Conservation (phyloP, 2,113 vertebrate species). For the Noctilio leporinus region DNA sequence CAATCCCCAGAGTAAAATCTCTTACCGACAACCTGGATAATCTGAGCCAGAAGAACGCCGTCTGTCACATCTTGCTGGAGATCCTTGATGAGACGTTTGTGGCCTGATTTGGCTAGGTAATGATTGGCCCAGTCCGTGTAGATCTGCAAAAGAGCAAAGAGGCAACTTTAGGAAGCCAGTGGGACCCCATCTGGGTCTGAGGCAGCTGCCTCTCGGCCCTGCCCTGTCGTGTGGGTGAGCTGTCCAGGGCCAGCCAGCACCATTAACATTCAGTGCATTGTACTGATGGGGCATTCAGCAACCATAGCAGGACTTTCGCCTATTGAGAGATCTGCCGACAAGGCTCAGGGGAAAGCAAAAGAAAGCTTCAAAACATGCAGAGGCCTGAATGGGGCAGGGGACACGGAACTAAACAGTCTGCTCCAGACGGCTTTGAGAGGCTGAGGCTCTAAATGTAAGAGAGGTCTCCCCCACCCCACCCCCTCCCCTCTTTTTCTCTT, state of each 20-base stretch:
- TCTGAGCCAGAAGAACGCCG: constrained; percentile 95
- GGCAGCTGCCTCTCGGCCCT: constrained; percentile 7
- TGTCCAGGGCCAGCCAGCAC: constrained; percentile 73
- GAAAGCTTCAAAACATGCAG: constrained; percentile 78
- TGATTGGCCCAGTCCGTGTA: constrained; percentile 99
- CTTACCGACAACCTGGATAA: constrained; percentile 98
- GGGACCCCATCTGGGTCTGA: not conserved
- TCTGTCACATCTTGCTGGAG: constrained; percentile 97
- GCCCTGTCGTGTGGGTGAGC: not conserved
- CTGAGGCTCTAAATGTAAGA: constrained; percentile 50
- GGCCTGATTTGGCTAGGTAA: constrained; percentile 96
- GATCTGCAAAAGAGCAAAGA: constrained; percentile 85
- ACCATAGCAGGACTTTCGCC: constrained; percentile 72
- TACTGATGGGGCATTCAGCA: constrained; percentile 80
- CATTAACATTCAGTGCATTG: constrained; percentile 87
- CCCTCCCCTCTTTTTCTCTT: constrained; percentile 30
- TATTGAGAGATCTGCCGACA: constrained; percentile 83
- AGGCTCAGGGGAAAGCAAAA: constrained; percentile 74
- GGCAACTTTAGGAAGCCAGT: constrained; percentile 17
- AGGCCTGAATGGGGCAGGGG: constrained; percentile 71
- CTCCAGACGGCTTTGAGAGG: constrained; percentile 74
- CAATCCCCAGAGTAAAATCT: not conserved
- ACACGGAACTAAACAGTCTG: constrained; percentile 79
- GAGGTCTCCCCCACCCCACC: not conserved
- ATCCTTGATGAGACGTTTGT: constrained; percentile 96